Conservation (phyloP, 2,888 invertebrate genomes). For the Cantharis rustica region DNA sequence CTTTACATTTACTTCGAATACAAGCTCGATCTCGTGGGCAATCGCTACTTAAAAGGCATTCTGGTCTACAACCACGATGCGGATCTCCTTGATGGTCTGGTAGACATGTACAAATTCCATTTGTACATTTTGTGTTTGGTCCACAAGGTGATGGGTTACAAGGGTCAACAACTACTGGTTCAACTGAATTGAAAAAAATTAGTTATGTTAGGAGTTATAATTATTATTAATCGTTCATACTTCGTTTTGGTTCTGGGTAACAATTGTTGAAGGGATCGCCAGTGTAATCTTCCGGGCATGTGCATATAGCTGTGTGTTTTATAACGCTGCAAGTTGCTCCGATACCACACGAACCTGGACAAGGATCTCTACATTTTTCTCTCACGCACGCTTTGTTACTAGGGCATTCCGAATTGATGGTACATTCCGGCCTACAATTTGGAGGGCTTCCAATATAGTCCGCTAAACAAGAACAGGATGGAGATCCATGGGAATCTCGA, state of each 20-base stretch:
- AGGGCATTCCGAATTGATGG: conserved; percentile 75
- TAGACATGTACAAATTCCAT: conserved; percentile 78
- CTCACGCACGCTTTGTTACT: conserved; percentile 74
- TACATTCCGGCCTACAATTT: conserved; percentile 80
- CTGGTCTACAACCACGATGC: conserved; percentile 71
- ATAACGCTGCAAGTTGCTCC: conserved; percentile 75
- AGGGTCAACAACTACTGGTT: conserved; percentile 59
- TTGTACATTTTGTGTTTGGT: conserved; percentile 79
- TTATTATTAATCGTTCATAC: conserved; percentile 33
- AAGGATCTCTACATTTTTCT: conserved; percentile 77
- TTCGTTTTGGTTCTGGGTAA: conserved; percentile 59
- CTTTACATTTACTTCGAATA: conserved; percentile 67
- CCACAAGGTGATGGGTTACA: conserved; percentile 83
- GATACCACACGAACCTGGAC: conserved; percentile 77
- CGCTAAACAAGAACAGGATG: conserved; percentile 75
- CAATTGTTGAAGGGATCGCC: conserved; percentile 81
- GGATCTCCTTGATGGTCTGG: conserved; percentile 81
- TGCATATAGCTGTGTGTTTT: conserved; percentile 77
- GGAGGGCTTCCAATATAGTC: conserved; percentile 77
- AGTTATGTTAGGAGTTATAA: background rate
- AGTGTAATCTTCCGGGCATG: conserved; percentile 70
- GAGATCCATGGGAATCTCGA: conserved; percentile 67
- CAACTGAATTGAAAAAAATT: conserved; percentile 12
- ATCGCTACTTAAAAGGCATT: conserved; percentile 70
- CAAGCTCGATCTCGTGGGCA: conserved; percentile 69